Percentiles rank a stretch among this genome's conserved stretches.
Evolutionary conservation across 2,797 vertebrate species (phyloP).

Genomic region (Malacoraja senta): DNA sequence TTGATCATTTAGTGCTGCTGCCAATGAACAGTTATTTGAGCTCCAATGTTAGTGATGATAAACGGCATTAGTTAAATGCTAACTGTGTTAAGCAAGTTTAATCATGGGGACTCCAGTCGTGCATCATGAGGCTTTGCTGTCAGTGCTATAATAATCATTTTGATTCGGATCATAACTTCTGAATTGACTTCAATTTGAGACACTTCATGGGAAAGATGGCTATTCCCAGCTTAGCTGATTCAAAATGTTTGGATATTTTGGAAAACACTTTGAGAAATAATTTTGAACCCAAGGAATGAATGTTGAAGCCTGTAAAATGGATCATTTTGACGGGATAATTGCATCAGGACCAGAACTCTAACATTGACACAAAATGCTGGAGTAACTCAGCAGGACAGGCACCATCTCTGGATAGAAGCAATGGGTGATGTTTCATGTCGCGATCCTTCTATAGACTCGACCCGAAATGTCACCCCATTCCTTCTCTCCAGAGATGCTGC

Average conservation of each 20-base stretch:
- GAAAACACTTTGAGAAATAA: neutral
- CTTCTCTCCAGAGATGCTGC: too few relatives aligned
- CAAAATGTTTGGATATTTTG: neutral
- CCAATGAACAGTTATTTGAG: neutral
- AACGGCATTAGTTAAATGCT: neutral
- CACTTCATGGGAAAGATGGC: neutral
- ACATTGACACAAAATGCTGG: too few relatives aligned
- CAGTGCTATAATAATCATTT: slow-evolving; percentile 1
- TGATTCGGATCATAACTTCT: neutral
- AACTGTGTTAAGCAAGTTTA: neutral
- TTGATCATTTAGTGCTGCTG: neutral
- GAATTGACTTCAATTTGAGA: neutral
- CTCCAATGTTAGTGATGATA: neutral
- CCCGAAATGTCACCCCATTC: too few relatives aligned
- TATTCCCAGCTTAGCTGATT: neutral
- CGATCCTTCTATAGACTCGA: too few relatives aligned
- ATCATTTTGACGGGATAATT: neutral
- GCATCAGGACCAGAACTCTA: too few relatives aligned
- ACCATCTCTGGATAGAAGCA: too few relatives aligned
- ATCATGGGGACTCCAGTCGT: neutral
- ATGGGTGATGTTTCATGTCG: too few relatives aligned
- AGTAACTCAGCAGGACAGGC: too few relatives aligned
- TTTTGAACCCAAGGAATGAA: neutral
- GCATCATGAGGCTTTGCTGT: neutral
- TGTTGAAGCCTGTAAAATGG: neutral